These are phyloP conservation scores for Gila robusta DNA, from an alignment of 2,797 vertebrate species.

Conservation along the genomic window DNA sequence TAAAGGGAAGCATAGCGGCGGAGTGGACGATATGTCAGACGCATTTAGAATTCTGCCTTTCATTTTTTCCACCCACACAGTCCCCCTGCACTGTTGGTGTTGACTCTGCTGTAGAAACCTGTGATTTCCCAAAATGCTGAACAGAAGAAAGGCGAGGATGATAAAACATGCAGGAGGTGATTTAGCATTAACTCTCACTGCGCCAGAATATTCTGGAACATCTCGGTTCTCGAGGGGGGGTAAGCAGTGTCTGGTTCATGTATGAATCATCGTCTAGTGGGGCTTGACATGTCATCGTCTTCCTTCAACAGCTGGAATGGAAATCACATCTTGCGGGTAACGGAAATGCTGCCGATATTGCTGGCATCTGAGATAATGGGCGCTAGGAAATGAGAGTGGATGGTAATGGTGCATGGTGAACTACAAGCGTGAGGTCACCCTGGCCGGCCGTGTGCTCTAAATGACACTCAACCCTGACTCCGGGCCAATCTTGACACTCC, in stretches of 20 bases:
- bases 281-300: constrained; percentile 31
- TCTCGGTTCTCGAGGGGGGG: constrained; percentile 22
- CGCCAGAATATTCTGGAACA: constrained; percentile 2
- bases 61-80: constrained; percentile 80
- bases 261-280: constrained; percentile 49
- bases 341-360: constrained; percentile 25
- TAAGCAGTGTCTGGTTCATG: constrained; percentile 6
- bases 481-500: constrained; percentile 58
- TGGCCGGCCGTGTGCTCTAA: constrained; percentile 48
- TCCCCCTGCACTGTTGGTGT: constrained; percentile 75
- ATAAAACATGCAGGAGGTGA: constrained; percentile 63
- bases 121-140: constrained; percentile 73
- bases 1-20: constrained; percentile 70
- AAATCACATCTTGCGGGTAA: constrained; percentile 25
- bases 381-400: constrained; percentile 41
- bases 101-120: constrained; percentile 78
- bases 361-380: constrained; percentile 34
- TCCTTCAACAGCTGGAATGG: constrained; percentile 14
- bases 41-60: constrained; percentile 84
- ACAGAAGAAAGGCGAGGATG: constrained; percentile 49
- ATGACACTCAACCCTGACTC: constrained; percentile 67
- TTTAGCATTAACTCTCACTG: constrained; percentile 34
- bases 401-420: constrained; percentile 50
- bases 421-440: constrained; percentile 39
- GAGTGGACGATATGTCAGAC: constrained; percentile 78